Evolutionary conservation across 2,888 invertebrate species (phyloP).

Genomic region (Lasioglossum zephyrum): DNA sequence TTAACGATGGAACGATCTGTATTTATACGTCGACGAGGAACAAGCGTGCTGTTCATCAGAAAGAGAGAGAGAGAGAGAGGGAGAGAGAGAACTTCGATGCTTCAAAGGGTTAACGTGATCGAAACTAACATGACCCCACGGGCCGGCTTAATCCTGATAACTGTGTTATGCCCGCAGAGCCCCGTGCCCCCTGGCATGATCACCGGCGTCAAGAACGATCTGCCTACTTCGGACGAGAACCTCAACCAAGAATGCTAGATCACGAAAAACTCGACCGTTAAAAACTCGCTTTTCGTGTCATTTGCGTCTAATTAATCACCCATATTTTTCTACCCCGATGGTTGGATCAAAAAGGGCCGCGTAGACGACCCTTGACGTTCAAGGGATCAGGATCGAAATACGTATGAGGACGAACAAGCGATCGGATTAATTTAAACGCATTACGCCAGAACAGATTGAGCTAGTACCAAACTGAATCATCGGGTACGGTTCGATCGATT

Average conservation of each 20-base stretch:
- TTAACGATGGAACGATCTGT: background rate
- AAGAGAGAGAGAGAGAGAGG: background rate
- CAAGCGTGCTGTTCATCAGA: background rate
- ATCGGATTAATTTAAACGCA: slow-evolving; percentile 6
- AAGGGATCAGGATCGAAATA: background rate
- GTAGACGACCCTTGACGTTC: slow-evolving; percentile 11
- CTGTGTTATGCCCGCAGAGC: slow-evolving; percentile 79
- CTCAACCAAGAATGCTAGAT: slow-evolving; percentile 82
- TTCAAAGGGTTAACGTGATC: slow-evolving; percentile 55
- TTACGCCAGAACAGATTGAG: background rate
- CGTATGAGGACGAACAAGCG: slow-evolving; percentile 18
- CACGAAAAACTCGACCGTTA: slow-evolving; percentile 63
- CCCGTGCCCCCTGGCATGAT: slow-evolving; percentile 80
- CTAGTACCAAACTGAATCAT: background rate
- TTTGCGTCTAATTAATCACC: slow-evolving; percentile 66
- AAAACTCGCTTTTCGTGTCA: slow-evolving; percentile 64
- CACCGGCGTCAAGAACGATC: slow-evolving; percentile 80
- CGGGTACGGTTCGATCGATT: background rate
- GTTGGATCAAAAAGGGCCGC: slow-evolving; percentile 17
- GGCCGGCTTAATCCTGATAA: slow-evolving; percentile 61
- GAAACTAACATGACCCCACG: slow-evolving; percentile 33
- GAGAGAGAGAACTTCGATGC: slow-evolving; percentile 11
- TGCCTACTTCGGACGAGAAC: slow-evolving; percentile 82
- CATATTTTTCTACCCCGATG: slow-evolving; percentile 45
- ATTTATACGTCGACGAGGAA: background rate